Base-by-base conservation (phyloP, 2,888 invertebrate genomes). In the Drosophila subsilvestris region DNA sequence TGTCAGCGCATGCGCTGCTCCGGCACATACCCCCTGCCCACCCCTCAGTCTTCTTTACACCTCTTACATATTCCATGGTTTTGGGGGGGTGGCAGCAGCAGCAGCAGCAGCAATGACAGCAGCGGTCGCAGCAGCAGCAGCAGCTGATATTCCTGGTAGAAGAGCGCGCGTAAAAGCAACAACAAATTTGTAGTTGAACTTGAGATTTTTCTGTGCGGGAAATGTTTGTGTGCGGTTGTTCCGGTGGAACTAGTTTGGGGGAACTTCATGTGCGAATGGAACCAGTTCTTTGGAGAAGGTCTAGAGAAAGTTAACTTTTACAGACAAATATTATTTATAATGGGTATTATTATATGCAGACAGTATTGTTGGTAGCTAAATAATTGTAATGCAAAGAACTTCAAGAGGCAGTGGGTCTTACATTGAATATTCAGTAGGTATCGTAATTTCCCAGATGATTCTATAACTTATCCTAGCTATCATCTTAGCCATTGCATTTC, bases 101-200 rank as follows among this genome's bases (percentile, higher is more conserved):
- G 42, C 14, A 9, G 18, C 9, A 37, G 51, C 18, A 9, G 18
- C 37, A 42, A 29, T 22, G 27, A 25, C 42, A 10, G 12, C 32
- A 73, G 29, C 37, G 18, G 27, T 14, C 48, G 59, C 43, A 22
- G 25, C 25, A 37, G 49, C 62, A 67, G 71, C 79, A 80, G 80
- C 80, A 85, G 80, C 81, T 86, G 80, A 76, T 82, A 62, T 74
- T 75, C 75, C 48, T 29, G 51, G 51, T 43, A 32, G 68, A 55
- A 75, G 81, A 80, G 81, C 87, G 85, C 82, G 88, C 75, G 76
- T 81, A 71, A 71, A 55, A 59, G 55, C 49, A 20, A 53, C 60
- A 55, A 62, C 61, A 5, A 49, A 58, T 25, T 43, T 44, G 12
- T 47, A 71, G 10, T 69, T 42, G 5, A 5, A 25, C 37, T 27